Base-by-base conservation (phyloP, 2,113 vertebrate genomes). In the Felis chaus region DNA sequence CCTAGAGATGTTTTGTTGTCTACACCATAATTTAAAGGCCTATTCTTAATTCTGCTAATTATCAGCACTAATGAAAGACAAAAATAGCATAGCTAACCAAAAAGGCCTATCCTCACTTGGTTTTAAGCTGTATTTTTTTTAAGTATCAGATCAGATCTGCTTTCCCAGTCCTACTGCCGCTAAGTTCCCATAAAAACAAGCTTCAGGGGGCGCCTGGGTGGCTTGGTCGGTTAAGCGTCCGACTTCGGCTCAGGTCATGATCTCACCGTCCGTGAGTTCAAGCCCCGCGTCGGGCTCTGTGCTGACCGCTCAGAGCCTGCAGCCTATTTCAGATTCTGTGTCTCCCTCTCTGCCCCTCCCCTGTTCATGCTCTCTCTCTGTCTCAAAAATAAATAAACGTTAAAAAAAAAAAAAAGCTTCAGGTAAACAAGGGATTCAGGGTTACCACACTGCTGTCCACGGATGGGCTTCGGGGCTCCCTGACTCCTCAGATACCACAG, bases 11-110 rank as follows among this genome's bases (percentile, higher is more conserved):
- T 94, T 97, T 79, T 97, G 88, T 94, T 96, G 94, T 97, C 91
- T 41, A 92, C 97, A 61, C 82, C 92, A 83, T 97, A 94, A 98
- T 96, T 96, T 96, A 92, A 97, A 97, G 96, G 95, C 66, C 91
- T 90, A 31, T 96, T 45, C 88, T 94, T 91, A 96, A 94, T 88
- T 98, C 90, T 89, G 80, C 87, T 94, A 97, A 97, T 98, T 97
- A 98, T 96, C 76, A 81, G 95, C 84, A 84, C 91, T 97, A 97
- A 97, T 90, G 91, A 90, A 96, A 97, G 97, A 96, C 87, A 91
- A 90, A 96, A 96, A 91, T 88, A 71, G 82, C 97, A 95, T 10
- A 73, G 97, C 71, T 96, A 94, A 97, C 90, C 83, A 76, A 92
- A 96, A 89, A 82, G 36, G 69, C 80, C 39, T 92, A 31, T 94